Evolutionary conservation across 2,797 vertebrate genomes (phyloP).

Genomic region (Hybognathus amarus): DNA sequence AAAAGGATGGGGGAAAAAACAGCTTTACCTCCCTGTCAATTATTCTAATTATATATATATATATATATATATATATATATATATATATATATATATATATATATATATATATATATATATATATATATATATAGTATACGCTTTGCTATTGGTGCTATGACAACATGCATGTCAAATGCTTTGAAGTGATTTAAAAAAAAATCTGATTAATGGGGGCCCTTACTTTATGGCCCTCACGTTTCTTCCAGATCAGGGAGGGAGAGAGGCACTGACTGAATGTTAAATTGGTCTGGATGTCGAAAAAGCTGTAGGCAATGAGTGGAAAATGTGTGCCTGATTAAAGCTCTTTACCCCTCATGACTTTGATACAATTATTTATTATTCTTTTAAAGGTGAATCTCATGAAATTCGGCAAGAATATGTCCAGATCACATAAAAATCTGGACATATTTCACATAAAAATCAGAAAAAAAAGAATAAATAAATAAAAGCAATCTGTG

Average conservation of each 20-base stretch:
- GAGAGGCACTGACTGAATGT: background rate
- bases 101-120: no score
- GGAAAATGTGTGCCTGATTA: background rate
- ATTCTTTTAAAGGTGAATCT: slow-evolving; percentile 10
- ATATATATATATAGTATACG: no score
- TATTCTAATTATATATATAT: no score
- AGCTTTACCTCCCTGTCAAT: no score
- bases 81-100: no score
- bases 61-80: no score
- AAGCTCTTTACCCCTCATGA: background rate
- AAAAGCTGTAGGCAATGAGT: background rate
- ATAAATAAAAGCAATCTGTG: background rate
- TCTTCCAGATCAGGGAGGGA: background rate
- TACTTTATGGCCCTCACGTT: slow-evolving; percentile 14
- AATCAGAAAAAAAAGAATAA: background rate
- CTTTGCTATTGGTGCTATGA: background rate
- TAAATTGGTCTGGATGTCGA: background rate
- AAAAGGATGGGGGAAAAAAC: background rate
- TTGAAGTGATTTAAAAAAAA: slow-evolving; percentile 3
- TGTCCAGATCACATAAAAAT: background rate
- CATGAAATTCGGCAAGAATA: background rate
- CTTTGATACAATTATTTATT: background rate
- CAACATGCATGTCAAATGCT: slow-evolving; percentile 3
- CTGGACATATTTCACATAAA: no score
- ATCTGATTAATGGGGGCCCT: slow-evolving; percentile 9